These are phyloP conservation scores for Rhopalosiphum maidis DNA, from an alignment of 1,140 invertebrate genomes.

Conservation along the genomic window DNA sequence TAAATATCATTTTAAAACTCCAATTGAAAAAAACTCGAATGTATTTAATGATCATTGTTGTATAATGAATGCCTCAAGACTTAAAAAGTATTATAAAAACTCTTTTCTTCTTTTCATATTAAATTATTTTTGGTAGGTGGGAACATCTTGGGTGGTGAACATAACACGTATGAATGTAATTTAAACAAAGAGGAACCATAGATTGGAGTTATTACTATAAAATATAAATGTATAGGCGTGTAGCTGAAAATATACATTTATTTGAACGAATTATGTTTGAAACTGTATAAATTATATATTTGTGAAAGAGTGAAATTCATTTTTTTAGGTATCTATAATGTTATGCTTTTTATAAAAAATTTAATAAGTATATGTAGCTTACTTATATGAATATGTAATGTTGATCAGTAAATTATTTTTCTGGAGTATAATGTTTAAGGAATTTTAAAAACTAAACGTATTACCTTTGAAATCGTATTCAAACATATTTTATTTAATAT, in stretches of 20 bases:
- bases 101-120: neutral
- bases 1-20: neutral
- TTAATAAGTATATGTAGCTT: neutral
- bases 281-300: neutral
- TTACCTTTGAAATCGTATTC: neutral
- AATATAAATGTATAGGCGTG: neutral
- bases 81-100: neutral
- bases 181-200: neutral
- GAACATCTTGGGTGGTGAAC: conserved; percentile 44
- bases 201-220: neutral
- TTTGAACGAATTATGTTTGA: neutral
- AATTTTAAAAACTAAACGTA: neutral
- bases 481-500: neutral
- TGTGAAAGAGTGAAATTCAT: neutral
- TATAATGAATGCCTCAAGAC: conserved; percentile 28
- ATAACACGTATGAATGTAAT: conserved; percentile 11
- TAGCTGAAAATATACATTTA: neutral
- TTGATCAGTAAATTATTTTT: neutral
- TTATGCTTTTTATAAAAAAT: neutral
- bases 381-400: neutral
- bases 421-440: neutral
- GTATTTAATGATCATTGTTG: conserved; percentile 11
- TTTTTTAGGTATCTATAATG: neutral
- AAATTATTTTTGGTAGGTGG: conserved; percentile 2
- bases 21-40: neutral